Percentiles rank a stretch among this genome's conserved stretches.
Evolutionary conservation across 2,888 invertebrate species (phyloP).

Genomic region (Deladenus siricidicola): DNA sequence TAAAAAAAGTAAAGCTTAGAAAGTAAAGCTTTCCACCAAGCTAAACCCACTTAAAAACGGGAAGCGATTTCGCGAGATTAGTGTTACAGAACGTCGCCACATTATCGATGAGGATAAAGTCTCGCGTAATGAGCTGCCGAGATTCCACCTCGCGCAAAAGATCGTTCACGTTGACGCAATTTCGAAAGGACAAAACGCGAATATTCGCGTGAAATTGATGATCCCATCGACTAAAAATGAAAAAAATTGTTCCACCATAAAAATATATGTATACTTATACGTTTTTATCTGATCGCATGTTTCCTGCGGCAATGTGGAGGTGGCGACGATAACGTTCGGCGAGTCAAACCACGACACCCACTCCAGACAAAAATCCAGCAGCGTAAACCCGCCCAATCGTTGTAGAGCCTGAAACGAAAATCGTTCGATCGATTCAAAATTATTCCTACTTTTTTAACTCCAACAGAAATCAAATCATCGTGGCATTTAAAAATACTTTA

Average conservation of each 20-base stretch:
- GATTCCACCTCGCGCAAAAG: conserved; percentile 37
- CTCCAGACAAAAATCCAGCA: conserved; percentile 24
- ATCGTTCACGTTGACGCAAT: conserved; percentile 37
- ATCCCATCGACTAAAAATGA: conserved; percentile 12
- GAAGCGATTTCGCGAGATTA: conserved; percentile 27
- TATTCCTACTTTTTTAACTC: no score
- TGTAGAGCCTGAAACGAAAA: conserved; percentile 3
- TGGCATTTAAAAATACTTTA: no score
- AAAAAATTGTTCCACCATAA: no score
- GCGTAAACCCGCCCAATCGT: conserved; percentile 9
- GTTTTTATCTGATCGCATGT: conserved; percentile 6
- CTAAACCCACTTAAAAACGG: conserved; percentile 27
- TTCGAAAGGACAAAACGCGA: conserved; percentile 8
- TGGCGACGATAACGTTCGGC: conserved; percentile 27
- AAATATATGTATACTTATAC: conserved; percentile 19
- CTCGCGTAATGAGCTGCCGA: conserved; percentile 32
- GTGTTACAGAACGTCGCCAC: conserved; percentile 32
- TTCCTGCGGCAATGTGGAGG: conserved; percentile 8
- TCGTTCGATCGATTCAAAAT: no score
- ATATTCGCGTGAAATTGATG: conserved; percentile 7
- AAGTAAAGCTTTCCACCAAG: no score
- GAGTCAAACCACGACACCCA: conserved; percentile 27
- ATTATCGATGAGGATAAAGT: conserved; percentile 41
- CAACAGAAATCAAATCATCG: no score
- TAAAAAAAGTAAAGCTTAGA: no score